Base-by-base conservation (phyloP, 2,888 invertebrate species). In the Synanthedon myopaeformis region DNA sequence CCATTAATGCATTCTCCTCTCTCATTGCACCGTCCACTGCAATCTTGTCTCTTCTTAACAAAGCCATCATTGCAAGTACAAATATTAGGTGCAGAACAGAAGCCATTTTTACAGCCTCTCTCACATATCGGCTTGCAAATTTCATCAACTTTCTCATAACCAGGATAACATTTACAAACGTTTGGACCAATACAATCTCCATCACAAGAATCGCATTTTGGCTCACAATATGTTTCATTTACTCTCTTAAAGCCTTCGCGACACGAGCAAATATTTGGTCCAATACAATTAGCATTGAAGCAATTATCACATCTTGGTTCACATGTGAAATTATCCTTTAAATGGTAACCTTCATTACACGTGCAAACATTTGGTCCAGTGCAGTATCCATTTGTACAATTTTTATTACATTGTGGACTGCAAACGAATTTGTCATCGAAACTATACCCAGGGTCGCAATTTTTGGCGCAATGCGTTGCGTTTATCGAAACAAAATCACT, bases 171-270 rank as follows among this genome's bases (percentile, higher is more conserved):
- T 28, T 70, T 79, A 67, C 92, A 92, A 2, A 82, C 74, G 51
- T 90, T 90, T 0, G 78, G 78, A 0, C 62, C 69, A 0, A 88
- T 84, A 65, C 92, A 92, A 50, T 81, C 79, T 23, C 91, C 92
- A 58, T 90, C 89, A 54, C 66, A 69, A 4, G 52, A 41, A 2
- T 65, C 60, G 58, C 82, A 83, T 19, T 56, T 50, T 8, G 61
- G 56, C 49, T 54, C n/a, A 56, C 64, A 58, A 53, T 55, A 52
- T 54, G 59, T 53, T 4, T 41, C 49, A 45, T 55, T 54, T 11
- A 8, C 41, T 10, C 13, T 23, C 12, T 10, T 10, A 50, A 10
- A 53, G 6, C 49, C 41, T 5, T 41, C 49, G 11, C 19, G 28
- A 13, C 51, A 51, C 35, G 51, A 35, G 13, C 82, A 80, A 12